Base-by-base conservation (phyloP, 2,888 invertebrate species). In the Leucophenga maculata region DNA sequence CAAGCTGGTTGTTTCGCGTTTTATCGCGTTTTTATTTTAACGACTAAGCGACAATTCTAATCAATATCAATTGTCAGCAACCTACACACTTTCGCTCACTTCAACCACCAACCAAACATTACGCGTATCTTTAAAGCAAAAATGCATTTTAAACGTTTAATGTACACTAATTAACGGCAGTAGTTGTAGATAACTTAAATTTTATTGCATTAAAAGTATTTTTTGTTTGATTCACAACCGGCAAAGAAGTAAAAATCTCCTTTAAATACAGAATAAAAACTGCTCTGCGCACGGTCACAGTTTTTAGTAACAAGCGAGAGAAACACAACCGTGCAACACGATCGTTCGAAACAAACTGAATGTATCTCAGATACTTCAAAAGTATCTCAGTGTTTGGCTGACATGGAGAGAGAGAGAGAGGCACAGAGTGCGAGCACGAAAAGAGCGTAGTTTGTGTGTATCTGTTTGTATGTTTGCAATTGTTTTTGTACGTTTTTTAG, bases 291-390 rank as follows among this genome's bases (percentile, higher is more conserved):
- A 60, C 18, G 18, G 1, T 54, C 54, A 16, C 16, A 14, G 11
- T 22, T 20, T 22, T 13, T n/a, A 14, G 2, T 55, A 26, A 22
- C 11, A 20, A 22, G 26, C 9, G 57, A 31, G n/a, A 59, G 18
- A 14, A 69, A 77, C 73, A 77, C 78, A 62, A 82, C 86, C 79
- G 72, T 72, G 69, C 85, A 71, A 73, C 76, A 73, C 83, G 86
- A 86, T 86, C 86, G 83, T 76, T 72, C 71, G 77, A 78, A 78
- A 69, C 75, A 77, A 80, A 86, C 86, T 86, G 79, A 84, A 75
- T 71, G 39, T 39, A 39, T 8, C 39, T 39, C 39, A 39, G 39
- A 6, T 3, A 11, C 39, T 39, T n/a, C 52, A 54, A 67, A 46
- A 59, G 68, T 60, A 59, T 66, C 67, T 39, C 39, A n/a, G n/a